phyloP scores from a whole-genome alignment of 2,888 invertebrate genomes.

The Drosophila dives region DNA sequence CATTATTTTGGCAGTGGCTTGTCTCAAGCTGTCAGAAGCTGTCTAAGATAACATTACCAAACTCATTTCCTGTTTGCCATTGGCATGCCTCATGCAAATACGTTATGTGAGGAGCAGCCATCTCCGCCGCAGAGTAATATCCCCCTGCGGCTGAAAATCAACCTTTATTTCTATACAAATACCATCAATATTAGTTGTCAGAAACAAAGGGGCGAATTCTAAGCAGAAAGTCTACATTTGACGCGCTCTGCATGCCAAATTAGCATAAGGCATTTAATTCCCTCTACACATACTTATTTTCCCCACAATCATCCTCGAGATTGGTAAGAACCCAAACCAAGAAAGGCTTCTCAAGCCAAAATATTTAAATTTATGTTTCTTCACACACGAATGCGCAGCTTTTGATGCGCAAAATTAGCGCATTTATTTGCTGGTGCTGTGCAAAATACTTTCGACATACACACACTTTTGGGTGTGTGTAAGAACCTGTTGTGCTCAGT shows the following conservation, averaged over 20 bases:
- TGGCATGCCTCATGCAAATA: conserved; percentile 48
- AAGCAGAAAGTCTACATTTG: conserved; percentile 57
- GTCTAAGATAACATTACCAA: conserved; percentile 36
- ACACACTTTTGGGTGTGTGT: background rate
- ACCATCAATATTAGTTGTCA: conserved; percentile 50
- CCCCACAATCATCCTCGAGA: background rate
- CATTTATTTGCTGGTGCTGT: conserved; percentile 45
- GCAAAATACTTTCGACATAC: conserved; percentile 20
- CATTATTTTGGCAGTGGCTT: conserved; percentile 14
- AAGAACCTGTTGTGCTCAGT: background rate
- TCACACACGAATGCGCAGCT: conserved; percentile 68
- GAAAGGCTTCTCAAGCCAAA: conserved; percentile 7
- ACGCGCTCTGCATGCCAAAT: conserved; percentile 65
- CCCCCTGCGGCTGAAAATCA: conserved; percentile 20
- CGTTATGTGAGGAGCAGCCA: background rate
- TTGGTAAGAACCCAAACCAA: background rate
- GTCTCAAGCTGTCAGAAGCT: conserved; percentile 10
- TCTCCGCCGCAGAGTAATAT: conserved; percentile 7
- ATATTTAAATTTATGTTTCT: conserved; percentile 61
- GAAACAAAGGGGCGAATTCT: conserved; percentile 46
- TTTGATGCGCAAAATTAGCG: conserved; percentile 74
- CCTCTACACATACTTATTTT: conserved; percentile 2
- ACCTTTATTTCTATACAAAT: conserved; percentile 41
- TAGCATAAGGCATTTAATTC: conserved; percentile 60
- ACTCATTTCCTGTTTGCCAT: conserved; percentile 59